These are phyloP conservation scores for Phoxinus dragarum DNA, from an alignment of 2,797 vertebrate genomes.

Conservation along the genomic window DNA sequence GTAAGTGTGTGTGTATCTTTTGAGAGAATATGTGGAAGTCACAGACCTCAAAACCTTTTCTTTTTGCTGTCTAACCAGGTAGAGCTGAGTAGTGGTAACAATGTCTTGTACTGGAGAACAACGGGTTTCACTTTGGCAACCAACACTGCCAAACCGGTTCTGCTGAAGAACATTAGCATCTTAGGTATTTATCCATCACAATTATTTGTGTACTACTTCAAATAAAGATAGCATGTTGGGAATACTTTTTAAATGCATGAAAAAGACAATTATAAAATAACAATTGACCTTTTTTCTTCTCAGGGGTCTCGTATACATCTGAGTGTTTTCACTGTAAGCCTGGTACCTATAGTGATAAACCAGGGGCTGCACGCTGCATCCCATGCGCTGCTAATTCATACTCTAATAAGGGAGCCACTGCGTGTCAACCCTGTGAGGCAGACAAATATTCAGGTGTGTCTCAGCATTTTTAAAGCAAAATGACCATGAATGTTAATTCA, in stretches of 20 bases:
- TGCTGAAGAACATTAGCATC: slow-evolving; percentile 88
- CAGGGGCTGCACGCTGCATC: slow-evolving; percentile 85
- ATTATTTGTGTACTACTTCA: not conserved
- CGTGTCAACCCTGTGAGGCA: slow-evolving; percentile 85
- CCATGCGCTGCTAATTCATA: slow-evolving; percentile 84
- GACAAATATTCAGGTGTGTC: slow-evolving; percentile 85
- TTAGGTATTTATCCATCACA: slow-evolving; percentile 79
- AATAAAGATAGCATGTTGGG: not conserved
- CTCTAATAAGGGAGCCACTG: slow-evolving; percentile 88
- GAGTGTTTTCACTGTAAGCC: slow-evolving; percentile 98
- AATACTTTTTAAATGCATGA: not conserved
- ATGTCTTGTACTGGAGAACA: slow-evolving; percentile 93
- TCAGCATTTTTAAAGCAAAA: not conserved
- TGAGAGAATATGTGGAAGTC: not conserved
- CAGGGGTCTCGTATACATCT: slow-evolving; percentile 95
- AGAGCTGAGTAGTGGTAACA: slow-evolving; percentile 87
- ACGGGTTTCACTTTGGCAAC: slow-evolving; percentile 80
- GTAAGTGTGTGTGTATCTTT: slow-evolving; percentile 71
- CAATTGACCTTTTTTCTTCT: slow-evolving; percentile 16
- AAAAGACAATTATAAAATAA: not conserved
- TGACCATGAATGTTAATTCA: not conserved
- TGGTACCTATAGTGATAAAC: slow-evolving; percentile 82
- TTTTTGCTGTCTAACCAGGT: slow-evolving; percentile 73
- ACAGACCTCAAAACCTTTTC: not conserved
- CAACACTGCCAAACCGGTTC: slow-evolving; percentile 84